These are phyloP conservation scores for Lacerta bilineata DNA, from an alignment of 2,797 vertebrate genomes.

Conservation along the genomic window DNA sequence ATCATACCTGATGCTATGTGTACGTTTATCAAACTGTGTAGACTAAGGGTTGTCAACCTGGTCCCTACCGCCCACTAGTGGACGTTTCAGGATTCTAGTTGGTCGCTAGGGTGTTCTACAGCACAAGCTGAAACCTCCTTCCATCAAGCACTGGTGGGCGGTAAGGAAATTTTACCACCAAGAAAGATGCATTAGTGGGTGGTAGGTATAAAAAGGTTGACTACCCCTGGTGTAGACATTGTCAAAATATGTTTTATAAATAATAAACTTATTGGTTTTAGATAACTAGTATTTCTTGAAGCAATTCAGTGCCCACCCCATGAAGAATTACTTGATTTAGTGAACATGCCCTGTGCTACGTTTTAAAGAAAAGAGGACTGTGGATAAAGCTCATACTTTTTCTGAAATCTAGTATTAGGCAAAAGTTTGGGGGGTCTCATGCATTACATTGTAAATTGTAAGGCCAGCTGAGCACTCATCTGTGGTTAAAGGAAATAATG, in stretches of 20 bases:
- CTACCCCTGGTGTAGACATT: conserved; percentile 13
- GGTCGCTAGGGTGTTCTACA: too few relatives aligned
- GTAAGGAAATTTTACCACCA: too few relatives aligned
- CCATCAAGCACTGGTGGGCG: too few relatives aligned
- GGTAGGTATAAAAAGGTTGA: too few relatives aligned
- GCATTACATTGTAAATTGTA: neutral
- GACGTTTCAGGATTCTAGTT: too few relatives aligned
- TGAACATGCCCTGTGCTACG: conserved; percentile 53
- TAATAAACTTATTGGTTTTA: conserved; percentile 64
- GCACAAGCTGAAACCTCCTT: too few relatives aligned
- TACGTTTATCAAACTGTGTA: conserved; percentile 41
- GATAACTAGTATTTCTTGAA: conserved; percentile 53
- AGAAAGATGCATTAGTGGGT: too few relatives aligned
- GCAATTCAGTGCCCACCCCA: conserved; percentile 69
- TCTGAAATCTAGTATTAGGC: neutral
- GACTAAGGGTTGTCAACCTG: too few relatives aligned
- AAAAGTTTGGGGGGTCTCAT: conserved; percentile 51
- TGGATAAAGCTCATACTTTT: conserved; percentile 1
- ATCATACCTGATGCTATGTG: neutral
- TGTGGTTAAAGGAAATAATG: conserved; percentile 42
- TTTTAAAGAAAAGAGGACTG: neutral
- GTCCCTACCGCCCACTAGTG: too few relatives aligned
- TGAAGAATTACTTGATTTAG: conserved; percentile 64
- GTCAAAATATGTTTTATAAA: conserved; percentile 58
- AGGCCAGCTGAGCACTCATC: conserved; percentile 26